Evolutionary conservation across 1,140 invertebrate species (phyloP), one percentile per base, ranked within the genome.

Genomic region (Lepidurus apus): DNA sequence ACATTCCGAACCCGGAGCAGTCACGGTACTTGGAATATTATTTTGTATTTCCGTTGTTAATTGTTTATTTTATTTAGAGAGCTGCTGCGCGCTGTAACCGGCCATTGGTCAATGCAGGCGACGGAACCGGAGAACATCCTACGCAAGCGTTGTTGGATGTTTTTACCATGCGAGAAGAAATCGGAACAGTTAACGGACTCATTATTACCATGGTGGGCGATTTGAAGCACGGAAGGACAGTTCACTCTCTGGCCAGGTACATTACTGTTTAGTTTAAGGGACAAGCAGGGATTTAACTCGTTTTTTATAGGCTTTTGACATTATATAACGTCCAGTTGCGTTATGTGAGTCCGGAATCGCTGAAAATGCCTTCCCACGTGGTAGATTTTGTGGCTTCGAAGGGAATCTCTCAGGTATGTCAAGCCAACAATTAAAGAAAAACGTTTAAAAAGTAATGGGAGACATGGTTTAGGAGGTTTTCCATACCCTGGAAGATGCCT

Each of bases 151-250:
- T 99, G 17, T 87, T 99, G 1, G 98, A 99, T 86, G 90, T 99
- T 8, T 99, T 98, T 83, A 99, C 98, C 21, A 99, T 99, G 81
- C 88, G 97, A 83, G 95, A 99, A 86, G 98, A 99, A 87, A 97
- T 99, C 81, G 97, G 97, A 80, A 99, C 97, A 0, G 96, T 99
- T 0, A 99, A 99, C 84, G 94, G 94, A 0, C 87, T 99, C 1
- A 98, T 93, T 0, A 94, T 95, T 75, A 95, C 94, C 7, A 92
- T 95, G 91, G 89, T 98, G 74, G 98, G 98, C 9, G 98, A 99
- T 86, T 87, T 99, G 80, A 98, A 98, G 84, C 93, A 99, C 86
- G 97, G 98, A 7, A 89, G 98, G 74, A 99, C 98, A 2, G 98
- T 99, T 0, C 98, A 99, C 86, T 99, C 98, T 0, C 86, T 99